Evolutionary conservation across 2,797 vertebrate genomes (phyloP), one percentile per base, ranked within the genome.

Genomic region (Scomberomorus guttatus): DNA sequence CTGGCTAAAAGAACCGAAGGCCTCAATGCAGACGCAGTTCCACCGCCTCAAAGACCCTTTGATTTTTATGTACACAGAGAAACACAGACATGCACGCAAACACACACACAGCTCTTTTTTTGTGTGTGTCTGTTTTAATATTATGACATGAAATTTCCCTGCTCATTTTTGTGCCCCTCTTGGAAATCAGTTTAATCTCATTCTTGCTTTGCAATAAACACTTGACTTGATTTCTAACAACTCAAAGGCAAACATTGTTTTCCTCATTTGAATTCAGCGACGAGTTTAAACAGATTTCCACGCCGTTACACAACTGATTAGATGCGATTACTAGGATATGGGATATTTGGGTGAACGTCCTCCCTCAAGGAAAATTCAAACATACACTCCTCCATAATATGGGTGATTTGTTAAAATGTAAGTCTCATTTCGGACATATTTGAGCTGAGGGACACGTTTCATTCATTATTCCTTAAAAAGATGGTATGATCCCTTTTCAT

Each of bases 11-110:
- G 90, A 92, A 91, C 88, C 80, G 89, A 95, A 95, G 94, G 94
- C 93, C 94, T 92, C 92, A 44, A 84, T 92, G 90, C 91, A 93
- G 83, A 89, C 81, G 75, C 90, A 87, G 89, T 75, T 90, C 84
- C 87, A 79, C 74, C 74, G 79, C 89, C 93, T 95, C 92, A 93
- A 93, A 92, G 92, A 90, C 84, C 87, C 93, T 95, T 95, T 94
- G 94, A 95, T 95, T 91, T 94, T 79, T 77, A 72, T 84, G 85
- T 83, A 83, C 79, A 79, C 75, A 78, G 56, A 86, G 75, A 81
- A 77, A 64, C 4, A 24, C 82, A 69, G 25, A 80, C 70, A 65
- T 71, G 60, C n/a, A 57, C 56, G 58, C 37, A 29, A 46, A 50
- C 61, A 66, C 46, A 69, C 48, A 46, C 34, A 22, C 2, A 9